Evolutionary conservation across 2,888 invertebrate genomes (phyloP), one percentile per base, ranked within the genome.

Genomic region (Scaptomyza tumidula): DNA sequence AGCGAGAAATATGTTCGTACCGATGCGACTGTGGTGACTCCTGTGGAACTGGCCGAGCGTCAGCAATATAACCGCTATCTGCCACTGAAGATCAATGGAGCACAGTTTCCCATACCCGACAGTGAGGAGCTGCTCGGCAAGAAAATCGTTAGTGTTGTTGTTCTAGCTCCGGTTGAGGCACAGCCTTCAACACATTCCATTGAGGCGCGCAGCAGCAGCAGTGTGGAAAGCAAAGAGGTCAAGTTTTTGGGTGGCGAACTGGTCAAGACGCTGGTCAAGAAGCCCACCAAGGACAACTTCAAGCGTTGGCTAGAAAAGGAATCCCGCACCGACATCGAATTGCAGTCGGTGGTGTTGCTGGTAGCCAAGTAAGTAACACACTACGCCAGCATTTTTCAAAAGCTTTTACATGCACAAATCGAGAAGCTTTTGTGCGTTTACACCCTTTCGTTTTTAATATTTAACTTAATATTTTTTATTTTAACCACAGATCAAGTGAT

Each of bases 61-160:
- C 95, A 95, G 86, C 95, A 95, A 86, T 97, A 97, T 90, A 97
- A 96, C 90, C 94, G 97, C 85, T 97, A 97, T 90, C 93, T 97
- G 60, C 97, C 97, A 13, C 92, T 97, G 50, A 97, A 97, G 94
- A 96, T 97, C 31, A 96, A 95, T 82, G 97, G 97, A 0, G 95
- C 96, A 31, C 95, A 96, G 80, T 97, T 97, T 89, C 97, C 97
- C 4, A 94, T 97, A 55, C 97, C 97, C 4, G 96, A 96, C 88
- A 95, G 95, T 27, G 94, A 95, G n/a, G 95, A 95, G 87, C 91
- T 97, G 27, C 94, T 94, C 84, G 96, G 96, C 50, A 95, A 95
- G 87, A 95, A 94, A 89, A 95, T 97, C n/a, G 95, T 96, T 10
- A 97, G 97, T 88, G 97, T 97, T 1, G 97, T 97, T 1, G 96